A percentile compares a stretch with the other conserved stretches of the same genome.
Conservation (phyloP, 2,797 vertebrate species). For the Phataginus tricuspis region DNA sequence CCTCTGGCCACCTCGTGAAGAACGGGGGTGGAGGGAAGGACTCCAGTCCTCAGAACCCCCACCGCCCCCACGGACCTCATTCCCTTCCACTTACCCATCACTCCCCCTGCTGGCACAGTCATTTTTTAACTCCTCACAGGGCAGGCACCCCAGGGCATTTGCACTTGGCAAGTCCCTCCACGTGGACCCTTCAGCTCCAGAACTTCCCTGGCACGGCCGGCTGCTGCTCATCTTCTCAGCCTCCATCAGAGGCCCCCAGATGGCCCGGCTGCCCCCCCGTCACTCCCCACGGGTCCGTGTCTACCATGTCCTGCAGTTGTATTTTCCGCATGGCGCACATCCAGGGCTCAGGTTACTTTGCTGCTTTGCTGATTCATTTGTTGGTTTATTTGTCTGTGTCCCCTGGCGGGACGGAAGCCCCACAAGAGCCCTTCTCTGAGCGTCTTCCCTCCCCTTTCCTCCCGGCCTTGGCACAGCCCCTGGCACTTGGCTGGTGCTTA, state of each 20-base stretch:
- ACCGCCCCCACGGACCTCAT: not conserved
- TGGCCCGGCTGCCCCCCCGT: accelerated
- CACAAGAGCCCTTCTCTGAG: not conserved
- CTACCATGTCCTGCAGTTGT: accelerated
- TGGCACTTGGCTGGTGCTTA: not conserved
- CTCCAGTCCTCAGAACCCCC: not conserved
- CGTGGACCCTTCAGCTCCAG: not conserved
- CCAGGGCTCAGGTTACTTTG: accelerated
- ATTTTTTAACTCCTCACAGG: not conserved
- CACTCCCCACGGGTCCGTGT: accelerated
- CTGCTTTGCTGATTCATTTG: not conserved
- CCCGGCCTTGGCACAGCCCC: not conserved
- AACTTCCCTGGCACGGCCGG: not conserved
- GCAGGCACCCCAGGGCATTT: not conserved
- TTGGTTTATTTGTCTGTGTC: not conserved
- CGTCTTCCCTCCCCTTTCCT: not conserved
- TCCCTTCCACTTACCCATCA: not conserved
- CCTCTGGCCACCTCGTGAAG: not conserved
- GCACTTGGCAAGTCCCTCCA: not conserved
- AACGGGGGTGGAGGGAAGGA: not conserved
- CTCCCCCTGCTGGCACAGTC: not conserved
- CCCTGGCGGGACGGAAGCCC: not conserved
- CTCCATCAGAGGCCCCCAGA: not conserved
- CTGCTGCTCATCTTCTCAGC: not conserved
- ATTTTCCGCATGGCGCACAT: accelerated